Evolutionary conservation across 2,113 vertebrate genomes (phyloP).

Genomic region (Pollachius pollachius): DNA sequence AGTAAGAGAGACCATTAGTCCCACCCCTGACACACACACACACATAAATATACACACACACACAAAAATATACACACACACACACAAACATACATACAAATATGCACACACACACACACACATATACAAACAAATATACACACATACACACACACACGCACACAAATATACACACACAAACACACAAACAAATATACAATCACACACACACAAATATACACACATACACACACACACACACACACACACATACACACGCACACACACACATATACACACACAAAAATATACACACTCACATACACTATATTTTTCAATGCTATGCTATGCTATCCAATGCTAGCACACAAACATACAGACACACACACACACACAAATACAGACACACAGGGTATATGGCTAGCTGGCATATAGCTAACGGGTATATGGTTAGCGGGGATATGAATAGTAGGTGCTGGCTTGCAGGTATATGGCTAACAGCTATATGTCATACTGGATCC

Average conservation of each 20-base stretch:
- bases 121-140: not conserved
- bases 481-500: too few relatives aligned
- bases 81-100: too few relatives aligned
- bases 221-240: too few relatives aligned
- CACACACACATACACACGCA: too few relatives aligned
- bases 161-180: constrained; percentile 32
- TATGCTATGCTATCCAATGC: too few relatives aligned
- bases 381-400: constrained; percentile 32
- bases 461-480: too few relatives aligned
- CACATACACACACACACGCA: constrained; percentile 30
- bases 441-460: too few relatives aligned
- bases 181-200: constrained; percentile 33
- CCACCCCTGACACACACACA: constrained; percentile 56
- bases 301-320: not conserved
- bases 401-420: too few relatives aligned
- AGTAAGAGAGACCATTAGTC: constrained; percentile 81
- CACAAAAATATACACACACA: constrained; percentile 46
- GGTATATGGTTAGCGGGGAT: too few relatives aligned
- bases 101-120: too few relatives aligned
- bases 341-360: too few relatives aligned
- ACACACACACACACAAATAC: constrained; percentile 10
- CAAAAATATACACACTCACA: constrained; percentile 41
- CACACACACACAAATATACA: constrained; percentile 44
- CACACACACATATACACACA: too few relatives aligned
- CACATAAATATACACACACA: constrained; percentile 31